These are phyloP conservation scores for Goniozus legneri DNA, from an alignment of 1,140 invertebrate genomes.

Conservation along the genomic window DNA sequence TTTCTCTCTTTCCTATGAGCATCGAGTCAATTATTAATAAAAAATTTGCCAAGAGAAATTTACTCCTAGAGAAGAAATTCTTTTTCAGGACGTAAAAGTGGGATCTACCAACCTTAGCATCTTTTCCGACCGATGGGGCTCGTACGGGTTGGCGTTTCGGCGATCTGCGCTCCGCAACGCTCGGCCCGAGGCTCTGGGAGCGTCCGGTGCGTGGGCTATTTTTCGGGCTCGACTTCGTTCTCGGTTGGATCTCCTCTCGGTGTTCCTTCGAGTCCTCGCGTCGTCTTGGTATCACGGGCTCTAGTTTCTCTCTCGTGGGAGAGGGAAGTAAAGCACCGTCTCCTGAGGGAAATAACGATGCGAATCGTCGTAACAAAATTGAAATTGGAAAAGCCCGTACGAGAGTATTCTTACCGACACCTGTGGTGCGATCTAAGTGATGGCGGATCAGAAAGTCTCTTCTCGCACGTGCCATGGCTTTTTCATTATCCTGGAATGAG, in stretches of 20 bases:
- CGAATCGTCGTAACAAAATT: not conserved
- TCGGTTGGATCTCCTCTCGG: slow-evolving; percentile 42
- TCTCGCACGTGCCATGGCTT: slow-evolving; percentile 53
- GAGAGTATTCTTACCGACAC: slow-evolving; percentile 55
- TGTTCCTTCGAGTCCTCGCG: slow-evolving; percentile 58
- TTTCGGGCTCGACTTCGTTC: slow-evolving; percentile 63
- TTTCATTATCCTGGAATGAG: slow-evolving; percentile 46
- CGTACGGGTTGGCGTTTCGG: slow-evolving; percentile 67
- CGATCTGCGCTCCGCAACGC: slow-evolving; percentile 62
- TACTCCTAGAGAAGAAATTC: too few species aligned
- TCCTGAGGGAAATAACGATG: slow-evolving; percentile 38
- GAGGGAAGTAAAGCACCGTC: slow-evolving; percentile 63
- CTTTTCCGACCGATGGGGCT: slow-evolving; percentile 58
- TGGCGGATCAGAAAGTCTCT: slow-evolving; percentile 63
- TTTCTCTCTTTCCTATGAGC: slow-evolving; percentile 36
- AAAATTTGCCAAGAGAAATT: not conserved
- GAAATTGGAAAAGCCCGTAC: not conserved
- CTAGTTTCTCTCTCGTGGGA: slow-evolving; percentile 68
- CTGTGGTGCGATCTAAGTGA: slow-evolving; percentile 69
- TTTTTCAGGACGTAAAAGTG: too few species aligned
- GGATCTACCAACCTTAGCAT: slow-evolving; percentile 44
- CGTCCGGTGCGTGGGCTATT: slow-evolving; percentile 61
- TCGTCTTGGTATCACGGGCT: slow-evolving; percentile 65
- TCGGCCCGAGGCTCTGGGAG: slow-evolving; percentile 68
- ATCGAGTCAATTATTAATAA: not conserved